phyloP scores from a whole-genome alignment of 2,797 vertebrate species.

The Helarctos malayanus region DNA sequence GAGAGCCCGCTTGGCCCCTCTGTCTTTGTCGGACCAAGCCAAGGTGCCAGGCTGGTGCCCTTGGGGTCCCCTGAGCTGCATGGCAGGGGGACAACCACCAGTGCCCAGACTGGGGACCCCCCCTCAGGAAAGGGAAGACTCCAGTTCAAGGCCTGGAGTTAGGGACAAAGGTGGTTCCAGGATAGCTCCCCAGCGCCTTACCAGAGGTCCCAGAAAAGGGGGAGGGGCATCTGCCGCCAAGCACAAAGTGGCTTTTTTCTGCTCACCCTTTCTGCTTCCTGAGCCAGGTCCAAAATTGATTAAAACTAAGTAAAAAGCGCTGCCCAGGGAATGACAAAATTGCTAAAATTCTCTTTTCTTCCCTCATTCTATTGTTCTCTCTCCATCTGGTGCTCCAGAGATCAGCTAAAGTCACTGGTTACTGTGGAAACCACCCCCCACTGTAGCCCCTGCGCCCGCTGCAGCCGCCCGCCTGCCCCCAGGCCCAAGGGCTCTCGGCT shows the following conservation, averaged over 20 bases:
- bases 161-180: conserved; percentile 31
- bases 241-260: conserved; percentile 49
- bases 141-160: neutral
- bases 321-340: conserved; percentile 85
- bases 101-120: neutral
- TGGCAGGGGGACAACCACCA: fast-evolving
- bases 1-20: neutral
- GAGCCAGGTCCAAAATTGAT: conserved; percentile 82
- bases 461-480: conserved; percentile 67
- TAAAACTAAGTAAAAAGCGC: conserved; percentile 85
- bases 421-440: conserved; percentile 86
- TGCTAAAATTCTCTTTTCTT: conserved; percentile 86
- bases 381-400: conserved; percentile 87
- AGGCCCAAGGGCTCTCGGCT: conserved; percentile 59
- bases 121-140: neutral
- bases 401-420: conserved; percentile 87
- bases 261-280: conserved; percentile 51
- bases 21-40: neutral
- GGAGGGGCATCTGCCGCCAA: conserved; percentile 40
- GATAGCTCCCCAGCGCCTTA: neutral
- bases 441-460: conserved; percentile 51
- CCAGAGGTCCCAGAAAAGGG: neutral
- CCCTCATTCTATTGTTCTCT: conserved; percentile 84
- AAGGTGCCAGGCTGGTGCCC: neutral
- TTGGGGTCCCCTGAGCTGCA: neutral